Base-by-base conservation (phyloP, 2,888 invertebrate species). In the Drosophila lutescens region DNA sequence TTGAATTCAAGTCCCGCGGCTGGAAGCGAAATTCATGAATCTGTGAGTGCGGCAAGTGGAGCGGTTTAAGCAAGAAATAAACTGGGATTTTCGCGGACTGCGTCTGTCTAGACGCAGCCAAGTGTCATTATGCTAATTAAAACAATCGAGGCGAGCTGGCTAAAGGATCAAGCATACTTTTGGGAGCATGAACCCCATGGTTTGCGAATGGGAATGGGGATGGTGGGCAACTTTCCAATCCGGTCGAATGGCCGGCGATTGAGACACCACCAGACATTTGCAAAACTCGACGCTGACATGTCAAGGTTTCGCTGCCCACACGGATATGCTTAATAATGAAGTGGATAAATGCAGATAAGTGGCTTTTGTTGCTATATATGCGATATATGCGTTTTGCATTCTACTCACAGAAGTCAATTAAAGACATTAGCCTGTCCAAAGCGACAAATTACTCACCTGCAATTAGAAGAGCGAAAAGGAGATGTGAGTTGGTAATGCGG, bases 371-470 rank as follows among this genome's bases (percentile, higher is more conserved):
- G 8, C 30, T 2, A 8, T 30, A 30, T 30, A 30, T 26, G 6
- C 26, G 41, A 17, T 26, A 53, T 20, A 56, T 32, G 50, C 32
- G 26, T 50, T 15, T 15, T n/a, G 12, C 6, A 10, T 34, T 32
- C 66, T 73, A 81, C 75, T 78, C 67, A 71, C 78, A 34, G 30
- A 49, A 46, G 59, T 54, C 75, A 71, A 79, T 81, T 79, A 79
- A 77, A 73, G 61, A 67, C 78, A 79, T 74, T 70, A 59, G 55
- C 47, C 56, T 60, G 56, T 57, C 66, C 40, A 44, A 41, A 62
- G 65, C 59, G 70, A 62, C 70, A 74, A 76, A 71, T 79, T 67
- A 89, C 89, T 89, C 81, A 89, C 89, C 89, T 89, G 88, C 49
- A 89, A 89, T 58, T 68, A 78, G 50, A 68, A 47, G 49, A 59